phyloP scores from a whole-genome alignment of 2,888 invertebrate species.

The Parnassius glacialis region DNA sequence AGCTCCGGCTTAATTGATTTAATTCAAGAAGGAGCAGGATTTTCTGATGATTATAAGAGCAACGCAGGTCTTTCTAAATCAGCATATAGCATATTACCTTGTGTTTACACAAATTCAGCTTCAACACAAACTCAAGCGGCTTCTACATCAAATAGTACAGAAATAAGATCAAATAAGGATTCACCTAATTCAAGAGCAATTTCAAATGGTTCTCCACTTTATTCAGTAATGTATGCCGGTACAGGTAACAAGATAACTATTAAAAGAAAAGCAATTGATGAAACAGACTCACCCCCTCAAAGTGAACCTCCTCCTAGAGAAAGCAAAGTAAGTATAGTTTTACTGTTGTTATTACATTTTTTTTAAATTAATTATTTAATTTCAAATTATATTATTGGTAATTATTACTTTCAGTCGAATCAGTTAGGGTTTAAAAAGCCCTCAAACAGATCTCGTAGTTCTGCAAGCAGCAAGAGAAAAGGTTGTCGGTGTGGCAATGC shows the following conservation, averaged over 20 bases:
- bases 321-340: constrained; percentile 54
- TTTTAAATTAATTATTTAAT: not conserved
- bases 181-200: constrained; percentile 65
- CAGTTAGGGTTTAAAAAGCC: constrained; percentile 74
- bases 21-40: constrained; percentile 89
- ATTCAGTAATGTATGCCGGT: constrained; percentile 90
- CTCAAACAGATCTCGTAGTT: constrained; percentile 67
- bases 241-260: constrained; percentile 91
- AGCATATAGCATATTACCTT: constrained; percentile 87
- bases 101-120: constrained; percentile 85
- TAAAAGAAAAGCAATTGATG: constrained; percentile 86
- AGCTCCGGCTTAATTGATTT: constrained; percentile 85
- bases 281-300: constrained; percentile 66
- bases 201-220: constrained; percentile 74
- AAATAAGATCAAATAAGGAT: constrained; percentile 55
- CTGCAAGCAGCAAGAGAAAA: constrained; percentile 80
- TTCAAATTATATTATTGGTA: constrained; percentile 18
- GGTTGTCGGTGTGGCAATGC: constrained; percentile 96
- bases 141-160: constrained; percentile 56
- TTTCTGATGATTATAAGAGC: constrained; percentile 88
- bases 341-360: not conserved
- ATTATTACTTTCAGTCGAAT: constrained; percentile 57
- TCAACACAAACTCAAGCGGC: constrained; percentile 69
- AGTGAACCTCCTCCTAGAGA: constrained; percentile 61
- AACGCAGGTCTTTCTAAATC: constrained; percentile 87